Evolutionary conservation across 2,888 invertebrate species (phyloP).

Genomic region (Drosophila nigritarsus): DNA sequence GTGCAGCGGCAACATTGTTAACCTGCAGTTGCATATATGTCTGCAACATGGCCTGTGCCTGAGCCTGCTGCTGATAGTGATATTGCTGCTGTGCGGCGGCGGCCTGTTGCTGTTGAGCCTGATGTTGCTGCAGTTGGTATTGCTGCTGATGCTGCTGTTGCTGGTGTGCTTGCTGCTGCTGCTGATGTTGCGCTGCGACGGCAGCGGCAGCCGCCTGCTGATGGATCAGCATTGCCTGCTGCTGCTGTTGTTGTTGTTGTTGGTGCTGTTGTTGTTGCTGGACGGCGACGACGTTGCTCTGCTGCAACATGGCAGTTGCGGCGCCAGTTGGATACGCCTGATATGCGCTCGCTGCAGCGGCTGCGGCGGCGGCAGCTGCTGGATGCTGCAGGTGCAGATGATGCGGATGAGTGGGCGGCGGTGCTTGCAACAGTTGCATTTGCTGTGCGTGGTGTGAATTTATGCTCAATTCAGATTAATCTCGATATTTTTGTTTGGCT

Average conservation of each 20-base stretch:
- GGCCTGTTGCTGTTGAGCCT: conserved; percentile 72
- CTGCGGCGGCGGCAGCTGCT: conserved; percentile 62
- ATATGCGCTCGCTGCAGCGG: conserved; percentile 63
- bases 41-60: conserved; percentile 83
- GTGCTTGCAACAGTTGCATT: conserved; percentile 85
- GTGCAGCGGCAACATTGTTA: conserved; percentile 76
- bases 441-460: conserved; percentile 83
- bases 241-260: conserved; percentile 61
- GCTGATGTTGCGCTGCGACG: conserved; percentile 61
- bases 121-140: conserved; percentile 70
- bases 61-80: conserved; percentile 74
- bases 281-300: conserved; percentile 68
- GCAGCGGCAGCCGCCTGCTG: conserved; percentile 66
- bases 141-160: conserved; percentile 65
- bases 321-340: conserved; percentile 68
- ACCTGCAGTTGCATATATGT: conserved; percentile 84
- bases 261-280: conserved; percentile 75
- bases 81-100: conserved; percentile 57
- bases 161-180: conserved; percentile 42
- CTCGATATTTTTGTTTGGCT: conserved; percentile 41
- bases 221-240: conserved; percentile 62
- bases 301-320: conserved; percentile 68
- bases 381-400: conserved; percentile 80
- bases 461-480: conserved; percentile 77
- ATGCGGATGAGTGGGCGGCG: conserved; percentile 82